Evolutionary conservation across 2,888 invertebrate species (phyloP), one percentile per base, ranked within the genome.

Genomic region (Brenthis hecate): DNA sequence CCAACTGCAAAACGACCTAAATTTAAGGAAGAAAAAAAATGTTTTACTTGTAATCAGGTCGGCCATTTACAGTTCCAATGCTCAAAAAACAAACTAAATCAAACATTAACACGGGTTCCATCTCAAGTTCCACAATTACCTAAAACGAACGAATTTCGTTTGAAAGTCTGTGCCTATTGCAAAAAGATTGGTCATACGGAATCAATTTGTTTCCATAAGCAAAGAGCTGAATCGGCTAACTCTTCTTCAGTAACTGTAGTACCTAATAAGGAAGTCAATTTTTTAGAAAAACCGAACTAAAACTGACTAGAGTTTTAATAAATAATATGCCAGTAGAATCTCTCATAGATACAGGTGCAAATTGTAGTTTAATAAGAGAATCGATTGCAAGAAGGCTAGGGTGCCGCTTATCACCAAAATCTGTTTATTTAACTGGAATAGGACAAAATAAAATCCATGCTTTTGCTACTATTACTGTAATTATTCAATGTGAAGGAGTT

Each of bases 281-380:
- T 14, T 28, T 53, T 50, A 19, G 28, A n/a, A 19, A 58, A 32
- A 19, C 23, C 50, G 19, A 19, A 51, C 19, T 72, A 69, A 71
- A 65, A 14, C 23, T 74, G 0, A 75, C 74, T 13, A 43, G 50
- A 36, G 73, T 75, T 0, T 14, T 3, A 5, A 72, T 74, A 11
- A 67, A 70, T n/a, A 28, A 67, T 47, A 13, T 62, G 2, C 8
- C 1, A 5, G 53, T 75, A 13, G 13, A 73, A 2, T 63, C 63
- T 1, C 62, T 76, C 0, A 67, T 75, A 5, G 75, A 77, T 47
- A 75, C 76, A 1, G 75, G 76, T 11, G 76, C 75, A 3, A 74
- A 28, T 56, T 74, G 73, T 68, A 72, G 73, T 50, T 14, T 76
- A 2, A 71, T 76, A n/a, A 74, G 71, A 51, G 73, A 74, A 63